Percentiles rank a stretch among this genome's conserved stretches.
These are phyloP conservation scores for Baronia brevicornis DNA, from an alignment of 2,888 invertebrate species.

Conservation along the genomic window DNA sequence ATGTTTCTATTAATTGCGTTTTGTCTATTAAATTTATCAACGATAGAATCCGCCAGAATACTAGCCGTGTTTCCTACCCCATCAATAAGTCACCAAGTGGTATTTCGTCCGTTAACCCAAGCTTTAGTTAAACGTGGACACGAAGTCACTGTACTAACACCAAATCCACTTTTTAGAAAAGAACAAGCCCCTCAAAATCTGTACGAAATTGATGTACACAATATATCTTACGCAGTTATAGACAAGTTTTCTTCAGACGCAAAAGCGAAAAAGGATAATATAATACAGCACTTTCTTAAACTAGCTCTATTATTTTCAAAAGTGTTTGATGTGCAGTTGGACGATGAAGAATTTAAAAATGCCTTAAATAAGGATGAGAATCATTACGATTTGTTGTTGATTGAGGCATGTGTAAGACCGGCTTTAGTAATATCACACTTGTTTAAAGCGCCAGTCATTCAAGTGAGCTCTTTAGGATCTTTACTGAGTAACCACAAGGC, in stretches of 20 bases:
- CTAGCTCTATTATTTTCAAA: not conserved
- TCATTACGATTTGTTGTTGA: slow-evolving; percentile 22
- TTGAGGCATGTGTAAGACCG: slow-evolving; percentile 20
- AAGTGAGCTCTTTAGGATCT: slow-evolving; percentile 22
- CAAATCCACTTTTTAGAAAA: slow-evolving; percentile 35
- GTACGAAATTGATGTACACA: slow-evolving; percentile 44
- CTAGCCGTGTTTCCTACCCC: slow-evolving; percentile 28
- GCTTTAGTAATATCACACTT: slow-evolving; percentile 19
- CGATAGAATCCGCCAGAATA: slow-evolving; percentile 22
- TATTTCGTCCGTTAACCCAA: slow-evolving; percentile 36
- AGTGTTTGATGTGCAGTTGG: slow-evolving; percentile 18
- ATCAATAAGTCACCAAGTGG: slow-evolving; percentile 43
- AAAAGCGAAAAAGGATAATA: not conserved
- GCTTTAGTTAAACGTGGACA: slow-evolving; percentile 50
- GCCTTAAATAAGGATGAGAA: slow-evolving; percentile 23
- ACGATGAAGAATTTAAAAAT: slow-evolving; percentile 22
- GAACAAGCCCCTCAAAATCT: slow-evolving; percentile 31
- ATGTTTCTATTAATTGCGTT: too few species aligned
- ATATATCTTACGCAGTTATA: slow-evolving; percentile 27
- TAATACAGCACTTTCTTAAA: not conserved
- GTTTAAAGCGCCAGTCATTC: slow-evolving; percentile 23
- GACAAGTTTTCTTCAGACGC: slow-evolving; percentile 10
- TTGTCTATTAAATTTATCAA: too few species aligned
- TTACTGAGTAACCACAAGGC: slow-evolving; percentile 7
- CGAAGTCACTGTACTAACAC: slow-evolving; percentile 42